Base-by-base conservation (phyloP, 2,113 vertebrate species). In the Etheostoma spectabile region DNA sequence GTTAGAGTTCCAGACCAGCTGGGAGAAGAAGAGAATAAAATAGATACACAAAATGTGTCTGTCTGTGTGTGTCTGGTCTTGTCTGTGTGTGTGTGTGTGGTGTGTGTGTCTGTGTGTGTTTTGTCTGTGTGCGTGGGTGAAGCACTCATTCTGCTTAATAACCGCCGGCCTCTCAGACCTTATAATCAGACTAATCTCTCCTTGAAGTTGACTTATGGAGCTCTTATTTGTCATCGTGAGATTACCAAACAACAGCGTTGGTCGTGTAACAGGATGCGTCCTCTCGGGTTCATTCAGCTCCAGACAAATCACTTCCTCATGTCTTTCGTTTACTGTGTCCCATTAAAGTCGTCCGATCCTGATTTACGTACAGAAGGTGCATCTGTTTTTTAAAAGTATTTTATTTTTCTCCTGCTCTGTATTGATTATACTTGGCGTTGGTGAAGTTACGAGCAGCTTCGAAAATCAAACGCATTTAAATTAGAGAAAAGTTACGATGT, bases 131-230 rank as follows among this genome's bases (percentile, higher is more conserved):
- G n/a, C n/a, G n/a, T n/a, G n/a, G n/a, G 10, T 22, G 2, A 10
- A 45, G 27, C 70, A 61, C 69, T 69, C 57, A 2, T 24, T 59
- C 45, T 68, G 72, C 72, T 69, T 63, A 77, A 74, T 82, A 64
- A 59, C 45, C 15, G 51, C 60, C 30, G 22, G 45, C 77, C 77
- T 53, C 80, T 75, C 55, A 59, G 72, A 77, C 67, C 79, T 73
- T 22, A 10, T 85, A 77, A 83, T 45, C 13, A 53, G 53, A 78
- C 79, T 85, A 80, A 86, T 88, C 83, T 74, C 68, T 3, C n/a
- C 79, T 88, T 68, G 75, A 70, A 84, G 81, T 85, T 57, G 35
- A 7, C 8, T 46, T 71, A 69, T 88, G 35, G 51, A 46, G 55
- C 5, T 84, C 56, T 74, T 67, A 66, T 49, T 30, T 67, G 67